These are phyloP conservation scores for Mimas tiliae DNA, from an alignment of 2,888 invertebrate genomes.

Conservation along the genomic window DNA sequence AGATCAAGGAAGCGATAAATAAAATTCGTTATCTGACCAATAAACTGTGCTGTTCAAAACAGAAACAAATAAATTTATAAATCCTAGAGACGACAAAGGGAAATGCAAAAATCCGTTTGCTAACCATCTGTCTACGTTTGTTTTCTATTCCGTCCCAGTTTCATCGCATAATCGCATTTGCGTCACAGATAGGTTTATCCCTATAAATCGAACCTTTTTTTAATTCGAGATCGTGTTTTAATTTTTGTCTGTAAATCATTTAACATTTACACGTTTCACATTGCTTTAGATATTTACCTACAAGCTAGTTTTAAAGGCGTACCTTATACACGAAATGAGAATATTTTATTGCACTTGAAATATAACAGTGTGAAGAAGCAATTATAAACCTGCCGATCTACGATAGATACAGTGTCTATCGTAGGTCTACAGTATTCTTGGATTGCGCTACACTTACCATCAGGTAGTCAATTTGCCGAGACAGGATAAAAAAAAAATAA, in stretches of 20 bases:
- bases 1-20: too few species aligned
- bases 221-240: conserved; percentile 1
- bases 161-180: conserved; percentile 33
- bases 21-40: background rate
- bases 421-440: too few species aligned
- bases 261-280: background rate
- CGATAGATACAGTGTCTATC: too few species aligned
- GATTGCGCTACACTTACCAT: too few species aligned
- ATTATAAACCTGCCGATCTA: too few species aligned
- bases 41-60: background rate
- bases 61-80: background rate
- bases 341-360: too few species aligned
- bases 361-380: too few species aligned
- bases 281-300: background rate
- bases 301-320: too few species aligned
- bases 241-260: background rate
- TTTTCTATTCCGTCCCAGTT: conserved; percentile 35
- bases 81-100: conserved; percentile 8
- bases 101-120: conserved; percentile 30
- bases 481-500: too few species aligned
- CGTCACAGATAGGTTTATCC: conserved; percentile 33
- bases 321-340: too few species aligned
- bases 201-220: conserved; percentile 27
- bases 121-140: conserved; percentile 31
- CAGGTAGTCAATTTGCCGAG: too few species aligned